Percentiles rank a stretch among this genome's conserved stretches.
These are phyloP conservation scores for Porites evermanni DNA, from an alignment of 92 coral and sea anemone genomes.

Conservation along the genomic window DNA sequence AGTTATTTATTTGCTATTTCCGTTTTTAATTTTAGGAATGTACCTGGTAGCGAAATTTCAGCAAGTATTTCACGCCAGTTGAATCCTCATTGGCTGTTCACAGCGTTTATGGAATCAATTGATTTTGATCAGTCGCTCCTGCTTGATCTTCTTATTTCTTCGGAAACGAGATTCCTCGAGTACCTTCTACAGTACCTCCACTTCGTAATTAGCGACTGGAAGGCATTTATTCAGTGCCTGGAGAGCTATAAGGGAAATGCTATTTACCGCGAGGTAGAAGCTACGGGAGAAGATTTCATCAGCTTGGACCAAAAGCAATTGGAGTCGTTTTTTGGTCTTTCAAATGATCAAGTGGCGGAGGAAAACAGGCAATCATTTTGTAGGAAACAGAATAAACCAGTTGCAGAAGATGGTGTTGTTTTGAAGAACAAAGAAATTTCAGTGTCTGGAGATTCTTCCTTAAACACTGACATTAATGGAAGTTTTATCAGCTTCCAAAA, in stretches of 20 bases:
- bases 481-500: neutral
- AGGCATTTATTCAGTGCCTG: constrained; percentile 3
- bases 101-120: constrained; percentile 67
- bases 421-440: neutral
- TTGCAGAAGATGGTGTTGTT: neutral
- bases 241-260: neutral
- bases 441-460: neutral
- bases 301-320: neutral
- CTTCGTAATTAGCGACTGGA: constrained; percentile 73
- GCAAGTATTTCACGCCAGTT: constrained; percentile 28
- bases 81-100: constrained; percentile 83
- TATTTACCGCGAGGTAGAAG: neutral
- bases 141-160: constrained; percentile 90
- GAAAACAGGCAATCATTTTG: neutral
- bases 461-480: neutral
- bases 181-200: constrained; percentile 80
- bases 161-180: constrained; percentile 93
- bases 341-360: neutral
- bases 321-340: neutral
- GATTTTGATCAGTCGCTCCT: constrained; percentile 86
- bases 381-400: neutral
- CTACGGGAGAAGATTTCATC: neutral
- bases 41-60: neutral
- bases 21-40: constrained; percentile 1
- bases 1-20: no score